Conservation (phyloP, 2,113 vertebrate genomes). For the Abramis brama region DNA sequence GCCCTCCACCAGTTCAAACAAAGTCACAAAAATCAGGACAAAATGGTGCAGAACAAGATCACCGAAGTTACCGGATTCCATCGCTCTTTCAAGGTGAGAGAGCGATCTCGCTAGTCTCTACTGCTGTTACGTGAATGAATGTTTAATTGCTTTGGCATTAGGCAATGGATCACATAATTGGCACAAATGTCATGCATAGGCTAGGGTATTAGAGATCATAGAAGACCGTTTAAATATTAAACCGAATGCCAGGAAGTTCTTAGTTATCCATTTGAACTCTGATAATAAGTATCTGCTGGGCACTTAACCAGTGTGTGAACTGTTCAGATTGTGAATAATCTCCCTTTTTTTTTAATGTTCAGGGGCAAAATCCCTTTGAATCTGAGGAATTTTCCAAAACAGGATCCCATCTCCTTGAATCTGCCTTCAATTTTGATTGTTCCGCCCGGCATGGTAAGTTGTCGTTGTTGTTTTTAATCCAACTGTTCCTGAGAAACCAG, state of each 20-base stretch:
- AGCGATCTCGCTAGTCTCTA: not conserved
- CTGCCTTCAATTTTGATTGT: conserved; percentile 87
- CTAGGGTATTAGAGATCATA: not conserved
- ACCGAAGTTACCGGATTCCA: conserved; percentile 88
- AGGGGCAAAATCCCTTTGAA: conserved; percentile 96
- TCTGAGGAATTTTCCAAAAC: conserved; percentile 84
- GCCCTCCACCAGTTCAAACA: conserved; percentile 59
- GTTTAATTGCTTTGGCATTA: not conserved
- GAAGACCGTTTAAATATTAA: conserved; percentile 7
- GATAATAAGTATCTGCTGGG: not conserved
- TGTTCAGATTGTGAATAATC: not conserved
- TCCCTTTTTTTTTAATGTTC: not conserved
- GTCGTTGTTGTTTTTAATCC: not conserved
- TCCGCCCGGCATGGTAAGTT: conserved; percentile 86
- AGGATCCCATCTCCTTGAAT: conserved; percentile 82
- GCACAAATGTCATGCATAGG: not conserved
- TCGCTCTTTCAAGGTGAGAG: conserved; percentile 87
- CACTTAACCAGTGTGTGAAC: not conserved
- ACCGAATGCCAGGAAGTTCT: not conserved
- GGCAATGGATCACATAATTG: not conserved
- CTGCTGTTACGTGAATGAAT: not conserved
- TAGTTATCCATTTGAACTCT: not conserved
- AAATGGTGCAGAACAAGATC: conserved; percentile 93
- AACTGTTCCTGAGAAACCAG: not conserved
- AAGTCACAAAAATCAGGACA: conserved; percentile 61